phyloP scores from a whole-genome alignment of 1,140 invertebrate species.

The Laupala kohalensis region DNA sequence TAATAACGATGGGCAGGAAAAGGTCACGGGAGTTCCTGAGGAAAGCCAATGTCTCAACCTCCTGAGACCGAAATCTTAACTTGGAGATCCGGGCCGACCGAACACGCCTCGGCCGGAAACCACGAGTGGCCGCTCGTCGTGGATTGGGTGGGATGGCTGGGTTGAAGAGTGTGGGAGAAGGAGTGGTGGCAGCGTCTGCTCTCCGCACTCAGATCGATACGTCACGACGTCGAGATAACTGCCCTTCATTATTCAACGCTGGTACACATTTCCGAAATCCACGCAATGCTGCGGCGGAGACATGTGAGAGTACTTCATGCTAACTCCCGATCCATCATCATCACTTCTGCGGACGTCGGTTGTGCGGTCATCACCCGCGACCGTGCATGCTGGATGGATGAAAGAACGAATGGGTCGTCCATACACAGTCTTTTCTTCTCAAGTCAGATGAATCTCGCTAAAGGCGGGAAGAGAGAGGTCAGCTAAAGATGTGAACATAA shows the following conservation, averaged over 20 bases:
- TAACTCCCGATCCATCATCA: constrained; percentile 1
- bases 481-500: no score
- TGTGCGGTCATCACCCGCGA: no score
- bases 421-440: no score
- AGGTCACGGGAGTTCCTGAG: neutral
- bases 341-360: neutral
- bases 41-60: no score
- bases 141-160: neutral
- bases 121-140: neutral
- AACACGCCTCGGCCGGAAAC: no score
- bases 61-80: neutral
- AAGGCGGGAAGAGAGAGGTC: no score
- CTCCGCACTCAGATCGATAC: neutral
- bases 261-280: neutral
- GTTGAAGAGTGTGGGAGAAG: neutral
- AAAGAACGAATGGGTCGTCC: no score
- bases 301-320: neutral
- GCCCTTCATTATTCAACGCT: neutral
- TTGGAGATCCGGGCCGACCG: neutral
- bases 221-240: neutral
- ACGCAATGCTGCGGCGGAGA: neutral
- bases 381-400: no score
- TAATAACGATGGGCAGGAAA: neutral
- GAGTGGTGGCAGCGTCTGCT: no score
- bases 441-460: no score